These are phyloP conservation scores for Caenorhabditis briggsae DNA, from an alignment of 1,140 invertebrate genomes.

Conservation along the genomic window DNA sequence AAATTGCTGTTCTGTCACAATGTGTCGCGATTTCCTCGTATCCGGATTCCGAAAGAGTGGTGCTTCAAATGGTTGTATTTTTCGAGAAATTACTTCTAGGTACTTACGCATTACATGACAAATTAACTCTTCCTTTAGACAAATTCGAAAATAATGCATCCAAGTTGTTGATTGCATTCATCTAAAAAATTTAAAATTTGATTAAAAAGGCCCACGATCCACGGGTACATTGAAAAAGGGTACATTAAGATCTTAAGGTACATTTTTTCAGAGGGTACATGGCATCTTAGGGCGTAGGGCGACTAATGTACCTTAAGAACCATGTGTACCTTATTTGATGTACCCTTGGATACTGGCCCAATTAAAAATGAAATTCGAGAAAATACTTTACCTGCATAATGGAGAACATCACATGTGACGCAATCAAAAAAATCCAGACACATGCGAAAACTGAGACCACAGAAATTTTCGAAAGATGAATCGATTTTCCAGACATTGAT, in stretches of 20 bases:
- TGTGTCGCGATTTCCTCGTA: conserved; percentile 73
- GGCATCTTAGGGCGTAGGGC: too few relatives aligned
- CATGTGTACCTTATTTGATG: too few relatives aligned
- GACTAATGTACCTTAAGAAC: too few relatives aligned
- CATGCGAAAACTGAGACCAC: conserved; percentile 72
- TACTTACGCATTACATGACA: conserved; percentile 57
- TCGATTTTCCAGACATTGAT: conserved; percentile 76
- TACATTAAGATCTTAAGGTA: too few relatives aligned
- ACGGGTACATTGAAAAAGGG: too few relatives aligned
- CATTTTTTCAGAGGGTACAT: too few relatives aligned
- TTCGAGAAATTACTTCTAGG: too few relatives aligned
- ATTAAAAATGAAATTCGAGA: too few relatives aligned
- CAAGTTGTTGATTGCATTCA: conserved; percentile 73
- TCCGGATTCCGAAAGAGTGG: conserved; percentile 69
- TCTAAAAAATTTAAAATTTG: conserved; percentile 66
- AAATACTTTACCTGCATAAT: conserved; percentile 64
- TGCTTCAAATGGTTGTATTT: background rate
- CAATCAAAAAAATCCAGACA: conserved; percentile 75
- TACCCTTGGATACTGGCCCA: too few relatives aligned
- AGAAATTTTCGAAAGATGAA: conserved; percentile 71
- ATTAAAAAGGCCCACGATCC: background rate
- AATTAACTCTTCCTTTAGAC: conserved; percentile 56
- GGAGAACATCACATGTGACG: conserved; percentile 74
- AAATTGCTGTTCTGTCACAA: conserved; percentile 74
- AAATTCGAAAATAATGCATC: conserved; percentile 71